Evolutionary conservation across 92 coral and sea anemone species (phyloP).

Genomic region (Montipora capitata): DNA sequence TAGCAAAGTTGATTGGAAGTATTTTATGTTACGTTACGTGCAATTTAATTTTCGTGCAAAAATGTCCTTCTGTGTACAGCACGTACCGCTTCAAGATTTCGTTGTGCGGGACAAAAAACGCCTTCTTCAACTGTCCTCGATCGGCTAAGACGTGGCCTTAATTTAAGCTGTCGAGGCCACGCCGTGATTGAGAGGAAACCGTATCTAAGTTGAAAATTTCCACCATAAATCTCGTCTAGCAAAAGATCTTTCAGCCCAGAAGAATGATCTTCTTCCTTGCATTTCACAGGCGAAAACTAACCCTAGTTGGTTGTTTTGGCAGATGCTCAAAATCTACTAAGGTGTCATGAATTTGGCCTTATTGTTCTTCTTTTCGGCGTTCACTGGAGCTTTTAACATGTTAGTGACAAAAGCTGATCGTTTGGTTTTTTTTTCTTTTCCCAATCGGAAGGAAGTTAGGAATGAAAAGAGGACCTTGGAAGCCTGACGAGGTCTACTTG

Average conservation of each 20-base stretch:
- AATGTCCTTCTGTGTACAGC: no score
- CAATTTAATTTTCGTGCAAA: background rate
- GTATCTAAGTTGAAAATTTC: background rate
- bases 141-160: no score
- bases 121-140: no score
- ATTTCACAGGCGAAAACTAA: conserved; percentile 8
- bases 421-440: background rate
- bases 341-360: conserved; percentile 5
- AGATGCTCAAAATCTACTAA: background rate
- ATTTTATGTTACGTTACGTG: background rate
- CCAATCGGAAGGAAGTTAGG: conserved; percentile 19
- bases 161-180: no score
- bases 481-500: background rate
- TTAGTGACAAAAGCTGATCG: background rate
- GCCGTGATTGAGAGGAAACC: background rate
- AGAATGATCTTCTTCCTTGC: conserved; percentile 8
- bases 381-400: conserved; percentile 2
- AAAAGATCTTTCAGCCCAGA: background rate
- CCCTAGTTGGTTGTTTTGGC: conserved; percentile 9
- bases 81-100: no score
- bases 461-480: background rate
- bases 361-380: background rate
- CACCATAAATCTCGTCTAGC: background rate
- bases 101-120: no score
- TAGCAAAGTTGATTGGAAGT: background rate